Evolutionary conservation across 2,888 invertebrate species (phyloP).

Genomic region (Melolontha melolontha): DNA sequence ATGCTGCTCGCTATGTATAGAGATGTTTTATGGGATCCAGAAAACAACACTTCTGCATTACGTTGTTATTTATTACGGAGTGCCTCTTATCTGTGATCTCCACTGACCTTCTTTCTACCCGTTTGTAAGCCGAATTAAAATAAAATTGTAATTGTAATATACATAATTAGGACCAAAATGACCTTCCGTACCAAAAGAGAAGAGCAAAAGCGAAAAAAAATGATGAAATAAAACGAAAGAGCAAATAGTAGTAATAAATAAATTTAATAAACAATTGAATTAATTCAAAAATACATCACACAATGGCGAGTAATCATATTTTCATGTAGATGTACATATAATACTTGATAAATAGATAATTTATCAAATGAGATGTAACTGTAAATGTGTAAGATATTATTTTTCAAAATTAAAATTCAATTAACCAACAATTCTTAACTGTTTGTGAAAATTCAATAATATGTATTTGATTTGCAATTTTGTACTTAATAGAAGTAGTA

Average conservation of each 20-base stretch:
- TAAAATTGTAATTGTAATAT: slow-evolving; percentile 40
- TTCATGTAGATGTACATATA: too few species aligned
- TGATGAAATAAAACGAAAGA: slow-evolving; percentile 2
- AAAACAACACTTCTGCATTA: slow-evolving; percentile 4
- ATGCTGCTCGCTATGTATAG: background rate
- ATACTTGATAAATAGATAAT: too few species aligned
- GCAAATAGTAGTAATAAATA: background rate
- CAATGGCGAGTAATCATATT: too few species aligned
- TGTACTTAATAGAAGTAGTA: too few species aligned
- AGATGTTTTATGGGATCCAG: slow-evolving; percentile 40
- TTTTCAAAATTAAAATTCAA: too few species aligned
- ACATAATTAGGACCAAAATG: slow-evolving; percentile 49
- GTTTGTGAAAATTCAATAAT: too few species aligned
- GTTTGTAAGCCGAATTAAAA: slow-evolving; percentile 54
- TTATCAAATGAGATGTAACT: too few species aligned
- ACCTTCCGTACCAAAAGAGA: slow-evolving; percentile 34
- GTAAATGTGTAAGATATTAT: too few species aligned
- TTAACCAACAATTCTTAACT: too few species aligned
- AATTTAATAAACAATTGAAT: background rate
- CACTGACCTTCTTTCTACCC: slow-evolving; percentile 53
- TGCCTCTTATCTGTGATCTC: slow-evolving; percentile 65
- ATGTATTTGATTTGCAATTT: too few species aligned
- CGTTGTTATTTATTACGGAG: slow-evolving; percentile 49
- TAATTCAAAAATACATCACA: background rate
- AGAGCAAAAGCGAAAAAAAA: background rate